These are phyloP conservation scores for Mus musculus DNA, from an alignment of 2,113 vertebrate genomes.

Conservation along the genomic window DNA sequence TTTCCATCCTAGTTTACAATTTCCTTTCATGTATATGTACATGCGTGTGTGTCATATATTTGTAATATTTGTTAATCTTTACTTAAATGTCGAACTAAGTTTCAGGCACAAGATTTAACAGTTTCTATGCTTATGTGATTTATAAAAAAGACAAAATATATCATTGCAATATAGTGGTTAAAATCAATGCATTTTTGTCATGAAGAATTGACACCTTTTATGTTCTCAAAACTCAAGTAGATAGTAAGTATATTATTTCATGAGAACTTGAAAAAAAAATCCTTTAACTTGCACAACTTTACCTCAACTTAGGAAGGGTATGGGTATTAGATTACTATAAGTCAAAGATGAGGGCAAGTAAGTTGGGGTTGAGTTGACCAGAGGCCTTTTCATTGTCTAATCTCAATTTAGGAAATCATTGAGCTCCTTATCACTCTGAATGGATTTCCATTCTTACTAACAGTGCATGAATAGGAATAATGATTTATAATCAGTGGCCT, in stretches of 20 bases:
- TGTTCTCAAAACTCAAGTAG: background rate
- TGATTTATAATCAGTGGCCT: constrained; percentile 75
- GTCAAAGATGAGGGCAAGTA: background rate
- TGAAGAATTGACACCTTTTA: background rate
- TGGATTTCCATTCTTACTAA: constrained; percentile 68
- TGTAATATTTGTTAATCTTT: background rate
- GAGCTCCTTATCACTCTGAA: constrained; percentile 65
- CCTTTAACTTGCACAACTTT: background rate
- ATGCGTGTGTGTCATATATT: background rate
- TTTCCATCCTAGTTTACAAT: background rate
- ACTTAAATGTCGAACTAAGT: background rate
- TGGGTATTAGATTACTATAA: background rate
- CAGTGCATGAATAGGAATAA: constrained; percentile 80
- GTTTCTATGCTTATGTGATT: background rate
- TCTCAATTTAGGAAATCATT: constrained; percentile 61
- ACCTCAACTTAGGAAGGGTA: background rate
- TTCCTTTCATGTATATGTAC: fast-evolving
- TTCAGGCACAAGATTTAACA: background rate
- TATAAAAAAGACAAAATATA: background rate
- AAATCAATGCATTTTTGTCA: background rate
- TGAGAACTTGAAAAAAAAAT: background rate
- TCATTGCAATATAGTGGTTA: background rate
- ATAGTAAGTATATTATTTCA: background rate
- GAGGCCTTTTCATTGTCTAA: constrained; percentile 51
- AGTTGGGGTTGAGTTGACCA: constrained; percentile 16